These are phyloP conservation scores for Campoplex nolae DNA, from an alignment of 2,888 invertebrate species.

Conservation along the genomic window DNA sequence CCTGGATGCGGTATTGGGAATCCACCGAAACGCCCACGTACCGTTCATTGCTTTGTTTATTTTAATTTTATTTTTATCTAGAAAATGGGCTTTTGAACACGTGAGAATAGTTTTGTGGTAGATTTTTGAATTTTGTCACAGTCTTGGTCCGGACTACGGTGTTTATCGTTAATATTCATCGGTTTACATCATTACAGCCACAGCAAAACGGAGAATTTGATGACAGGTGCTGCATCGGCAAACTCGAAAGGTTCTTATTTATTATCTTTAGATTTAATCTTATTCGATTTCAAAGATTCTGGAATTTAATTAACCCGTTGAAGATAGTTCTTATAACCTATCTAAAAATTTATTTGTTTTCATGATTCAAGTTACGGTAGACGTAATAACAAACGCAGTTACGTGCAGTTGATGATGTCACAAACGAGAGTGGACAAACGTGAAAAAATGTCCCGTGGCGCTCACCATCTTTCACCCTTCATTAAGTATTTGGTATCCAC, in stretches of 20 bases:
- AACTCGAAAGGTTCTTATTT: neutral
- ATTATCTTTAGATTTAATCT: neutral
- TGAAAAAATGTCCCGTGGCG: conserved; percentile 36
- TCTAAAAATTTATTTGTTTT: neutral
- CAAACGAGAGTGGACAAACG: conserved; percentile 22
- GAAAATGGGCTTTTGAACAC: neutral
- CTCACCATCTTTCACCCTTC: conserved; percentile 46
- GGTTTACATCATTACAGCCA: too few species aligned
- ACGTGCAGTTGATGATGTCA: conserved; percentile 7
- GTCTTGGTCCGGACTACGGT: too few species aligned
- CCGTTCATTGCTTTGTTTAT: conserved; percentile 24
- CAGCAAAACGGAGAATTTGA: neutral
- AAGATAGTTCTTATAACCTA: neutral
- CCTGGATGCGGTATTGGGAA: conserved; percentile 35
- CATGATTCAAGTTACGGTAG: neutral
- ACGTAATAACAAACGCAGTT: neutral
- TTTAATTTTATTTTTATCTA: conserved; percentile 11
- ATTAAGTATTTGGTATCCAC: conserved; percentile 54
- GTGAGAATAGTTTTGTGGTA: conserved; percentile 6
- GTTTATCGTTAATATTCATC: neutral
- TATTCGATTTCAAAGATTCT: neutral
- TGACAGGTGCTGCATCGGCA: neutral
- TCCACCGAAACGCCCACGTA: conserved; percentile 14
- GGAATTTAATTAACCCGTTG: neutral
- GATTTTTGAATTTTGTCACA: neutral